Evolutionary conservation across 2,113 vertebrate genomes (phyloP).

Genomic region (Phyllopteryx taeniolatus): DNA sequence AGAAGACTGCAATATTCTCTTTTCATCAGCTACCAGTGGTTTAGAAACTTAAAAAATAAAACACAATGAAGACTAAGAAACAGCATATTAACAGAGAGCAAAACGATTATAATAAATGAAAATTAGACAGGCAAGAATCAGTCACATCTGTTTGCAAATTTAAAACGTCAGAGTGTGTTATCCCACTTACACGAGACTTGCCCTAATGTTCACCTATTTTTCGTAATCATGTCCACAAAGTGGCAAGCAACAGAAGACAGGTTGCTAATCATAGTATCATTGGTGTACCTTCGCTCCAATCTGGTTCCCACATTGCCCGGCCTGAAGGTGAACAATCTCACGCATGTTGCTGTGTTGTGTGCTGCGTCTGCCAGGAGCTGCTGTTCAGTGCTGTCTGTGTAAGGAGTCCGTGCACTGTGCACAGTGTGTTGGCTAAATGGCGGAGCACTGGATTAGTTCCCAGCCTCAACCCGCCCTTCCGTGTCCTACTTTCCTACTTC

Average conservation of each 20-base stretch:
- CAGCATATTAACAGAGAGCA: no score
- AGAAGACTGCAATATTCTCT: neutral
- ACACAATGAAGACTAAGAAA: no score
- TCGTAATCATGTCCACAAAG: neutral
- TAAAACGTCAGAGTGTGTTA: slow-evolving; percentile 32
- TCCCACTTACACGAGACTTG: slow-evolving; percentile 20
- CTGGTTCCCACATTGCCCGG: slow-evolving; percentile 69
- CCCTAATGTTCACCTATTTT: slow-evolving; percentile 28
- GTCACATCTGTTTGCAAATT: neutral
- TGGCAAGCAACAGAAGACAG: neutral
- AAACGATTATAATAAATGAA: neutral
- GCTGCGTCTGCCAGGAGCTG: neutral
- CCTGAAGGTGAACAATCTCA: slow-evolving; percentile 67
- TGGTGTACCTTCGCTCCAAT: slow-evolving; percentile 35
- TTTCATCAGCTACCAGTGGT: neutral
- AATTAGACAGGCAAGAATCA: neutral
- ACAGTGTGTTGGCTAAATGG: neutral
- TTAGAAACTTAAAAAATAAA: neutral
- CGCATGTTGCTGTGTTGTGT: slow-evolving; percentile 50
- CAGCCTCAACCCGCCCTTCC: neutral
- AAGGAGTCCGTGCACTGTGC: neutral
- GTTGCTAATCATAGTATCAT: neutral
- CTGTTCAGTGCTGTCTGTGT: neutral
- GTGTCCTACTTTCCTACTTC: neutral
- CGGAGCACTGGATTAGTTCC: no score